A percentile compares a stretch with the other conserved stretches of the same genome.
phyloP scores from a whole-genome alignment of 2,797 vertebrate species.

The Chelon labrosus region DNA sequence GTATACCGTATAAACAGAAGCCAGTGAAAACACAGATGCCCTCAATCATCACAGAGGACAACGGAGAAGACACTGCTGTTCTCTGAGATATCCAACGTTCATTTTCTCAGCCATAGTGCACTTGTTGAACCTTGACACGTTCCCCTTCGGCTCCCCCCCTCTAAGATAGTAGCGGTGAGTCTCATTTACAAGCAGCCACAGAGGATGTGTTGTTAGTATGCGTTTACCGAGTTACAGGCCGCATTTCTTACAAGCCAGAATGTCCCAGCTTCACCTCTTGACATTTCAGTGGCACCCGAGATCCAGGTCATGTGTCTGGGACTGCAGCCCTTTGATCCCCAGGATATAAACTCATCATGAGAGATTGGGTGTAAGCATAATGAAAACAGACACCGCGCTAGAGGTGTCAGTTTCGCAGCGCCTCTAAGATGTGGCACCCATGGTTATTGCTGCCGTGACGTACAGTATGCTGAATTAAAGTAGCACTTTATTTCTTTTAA shows the following conservation, averaged over 20 bases:
- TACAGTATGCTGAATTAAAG: constrained; percentile 61
- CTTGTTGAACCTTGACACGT: constrained; percentile 61
- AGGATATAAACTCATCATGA: constrained; percentile 69
- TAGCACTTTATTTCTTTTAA: constrained; percentile 54
- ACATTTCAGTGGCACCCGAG: constrained; percentile 79
- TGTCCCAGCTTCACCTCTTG: constrained; percentile 78
- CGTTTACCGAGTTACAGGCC: constrained; percentile 69
- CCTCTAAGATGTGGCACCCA: constrained; percentile 56
- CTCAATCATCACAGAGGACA: constrained; percentile 27
- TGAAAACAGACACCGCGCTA: constrained; percentile 74
- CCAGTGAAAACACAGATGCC: constrained; percentile 31
- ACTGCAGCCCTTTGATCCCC: constrained; percentile 73
- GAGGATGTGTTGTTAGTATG: constrained; percentile 75
- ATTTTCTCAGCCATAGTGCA: constrained; percentile 43
- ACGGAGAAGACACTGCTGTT: constrained; percentile 20
- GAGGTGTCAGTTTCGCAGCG: constrained; percentile 53
- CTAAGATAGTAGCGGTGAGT: constrained; percentile 29
- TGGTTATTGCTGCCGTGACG: constrained; percentile 58
- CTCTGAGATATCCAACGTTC: constrained; percentile 32
- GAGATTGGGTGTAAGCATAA: constrained; percentile 74
- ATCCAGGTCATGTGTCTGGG: constrained; percentile 78
- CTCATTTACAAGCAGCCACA: constrained; percentile 61
- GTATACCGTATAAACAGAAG: constrained; percentile 31
- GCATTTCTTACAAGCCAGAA: constrained; percentile 43
- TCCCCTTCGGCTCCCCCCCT: constrained; percentile 5